Evolutionary conservation across 2,888 invertebrate species (phyloP), one percentile per base, ranked within the genome.

Genomic region (Lordiphosa fenestrarum): DNA sequence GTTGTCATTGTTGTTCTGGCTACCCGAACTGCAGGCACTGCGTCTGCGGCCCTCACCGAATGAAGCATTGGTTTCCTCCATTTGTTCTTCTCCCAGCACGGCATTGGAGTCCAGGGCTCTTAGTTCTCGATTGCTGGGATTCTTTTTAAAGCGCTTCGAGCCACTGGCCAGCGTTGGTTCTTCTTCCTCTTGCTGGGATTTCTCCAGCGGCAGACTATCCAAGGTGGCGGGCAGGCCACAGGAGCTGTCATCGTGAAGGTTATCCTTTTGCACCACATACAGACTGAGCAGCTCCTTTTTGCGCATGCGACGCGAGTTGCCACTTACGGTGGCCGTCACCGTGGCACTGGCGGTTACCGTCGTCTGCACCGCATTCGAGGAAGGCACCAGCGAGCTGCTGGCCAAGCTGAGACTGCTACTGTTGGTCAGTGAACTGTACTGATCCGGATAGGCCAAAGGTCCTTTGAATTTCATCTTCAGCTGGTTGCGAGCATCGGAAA

Each of bases 381-480:
- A 53, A 7, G 60, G 85, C 9, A 73, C 84, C 10, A 80, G 53
- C 6, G 69, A 78, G 7, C 75, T 73, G 5, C 72, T 72, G 12
- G 70, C 56, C 19, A 81, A 12, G 21, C 37, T 63, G n/a, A 56
- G 38, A 13, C 70, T 55, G 15, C 70, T 71, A 53, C 71, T 71
- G 37, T 71, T 74, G 10, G 71, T 57, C 36, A 72, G 53, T 12
- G 65, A 52, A 57, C 62, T 69, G 36, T 94, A 95, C 85, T 94
- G 95, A 72, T 92, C 92, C 0, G 92, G 88, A 77, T 96, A 95
- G 62, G 95, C 91, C 80, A 95, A 93, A 0, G 96, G 96, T 3
- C 96, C 96, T 88, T 97, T 96, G 66, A 96, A 96, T 89, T 97
- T 97, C 0, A 97, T 94, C 87, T 96, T 96, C 4, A 97, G 90